A percentile compares a stretch with the other conserved stretches of the same genome.
Evolutionary conservation across 2,113 vertebrate genomes (phyloP).

Genomic region (Saimiri boliviensis): DNA sequence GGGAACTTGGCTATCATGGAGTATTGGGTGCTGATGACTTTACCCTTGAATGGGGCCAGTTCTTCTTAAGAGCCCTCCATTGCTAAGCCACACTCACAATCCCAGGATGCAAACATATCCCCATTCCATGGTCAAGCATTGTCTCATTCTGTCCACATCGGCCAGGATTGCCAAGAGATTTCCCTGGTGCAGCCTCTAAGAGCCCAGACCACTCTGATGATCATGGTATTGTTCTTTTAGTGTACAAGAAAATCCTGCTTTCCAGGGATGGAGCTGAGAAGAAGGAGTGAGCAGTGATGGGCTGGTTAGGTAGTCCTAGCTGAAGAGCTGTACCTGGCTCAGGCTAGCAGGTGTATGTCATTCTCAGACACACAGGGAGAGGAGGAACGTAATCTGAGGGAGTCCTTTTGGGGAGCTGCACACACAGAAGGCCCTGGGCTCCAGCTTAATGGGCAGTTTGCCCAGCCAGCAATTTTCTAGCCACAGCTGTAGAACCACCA

Average conservation of each 20-base stretch:
- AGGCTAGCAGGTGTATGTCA: background rate
- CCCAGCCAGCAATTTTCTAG: background rate
- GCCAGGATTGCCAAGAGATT: too few relatives aligned
- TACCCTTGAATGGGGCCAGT: background rate
- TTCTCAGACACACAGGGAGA: background rate
- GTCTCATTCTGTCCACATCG: too few relatives aligned
- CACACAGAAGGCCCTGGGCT: background rate
- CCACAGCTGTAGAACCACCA: background rate
- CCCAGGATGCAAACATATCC: too few relatives aligned
- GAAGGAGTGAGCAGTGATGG: too few relatives aligned
- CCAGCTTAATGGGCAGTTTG: background rate
- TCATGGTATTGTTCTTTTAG: rapidly evolving
- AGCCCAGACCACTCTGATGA: background rate
- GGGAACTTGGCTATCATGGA: too few relatives aligned
- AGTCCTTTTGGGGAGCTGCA: background rate
- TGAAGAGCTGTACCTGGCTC: background rate
- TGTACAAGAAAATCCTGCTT: background rate
- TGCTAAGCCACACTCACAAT: background rate
- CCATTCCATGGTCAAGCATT: background rate
- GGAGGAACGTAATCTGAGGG: rapidly evolving
- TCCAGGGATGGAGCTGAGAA: background rate
- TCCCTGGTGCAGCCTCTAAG: background rate
- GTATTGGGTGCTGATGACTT: background rate
- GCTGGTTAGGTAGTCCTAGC: too few relatives aligned
- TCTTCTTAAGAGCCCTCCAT: background rate